These are phyloP conservation scores for Probosciger aterrimus DNA, from an alignment of 2,113 vertebrate species.

Conservation along the genomic window DNA sequence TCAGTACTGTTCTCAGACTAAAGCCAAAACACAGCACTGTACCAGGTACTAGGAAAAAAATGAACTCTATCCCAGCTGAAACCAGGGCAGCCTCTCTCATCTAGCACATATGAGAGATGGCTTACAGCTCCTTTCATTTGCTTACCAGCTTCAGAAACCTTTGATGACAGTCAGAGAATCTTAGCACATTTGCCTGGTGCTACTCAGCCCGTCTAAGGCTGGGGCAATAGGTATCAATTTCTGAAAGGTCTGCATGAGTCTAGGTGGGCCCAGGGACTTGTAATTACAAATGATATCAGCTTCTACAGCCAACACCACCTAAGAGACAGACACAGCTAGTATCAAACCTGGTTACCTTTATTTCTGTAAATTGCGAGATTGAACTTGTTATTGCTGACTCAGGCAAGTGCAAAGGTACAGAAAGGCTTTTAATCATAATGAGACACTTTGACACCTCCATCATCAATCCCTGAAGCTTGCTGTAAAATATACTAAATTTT, in stretches of 20 bases:
- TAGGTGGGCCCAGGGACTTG: not conserved
- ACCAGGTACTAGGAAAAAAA: not conserved
- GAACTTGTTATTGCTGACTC: not conserved
- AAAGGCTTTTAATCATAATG: not conserved
- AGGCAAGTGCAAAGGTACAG: not conserved
- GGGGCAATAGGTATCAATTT: not conserved
- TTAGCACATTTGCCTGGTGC: rapidly evolving
- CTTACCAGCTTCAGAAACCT: not conserved
- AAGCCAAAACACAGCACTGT: not conserved
- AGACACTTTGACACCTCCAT: not conserved
- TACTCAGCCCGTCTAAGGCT: not conserved
- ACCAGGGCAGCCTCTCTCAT: not conserved
- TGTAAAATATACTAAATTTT: not conserved
- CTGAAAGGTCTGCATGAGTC: not conserved
- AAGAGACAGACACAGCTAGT: not conserved
- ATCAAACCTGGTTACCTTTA: not conserved
- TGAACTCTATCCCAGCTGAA: not conserved
- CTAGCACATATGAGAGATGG: not conserved
- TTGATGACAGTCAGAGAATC: not conserved
- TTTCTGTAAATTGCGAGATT: not conserved
- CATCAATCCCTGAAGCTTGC: not conserved
- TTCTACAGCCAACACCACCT: not conserved
- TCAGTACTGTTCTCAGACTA: not conserved
- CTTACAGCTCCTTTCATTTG: not conserved
- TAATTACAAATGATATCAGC: rapidly evolving